These are phyloP conservation scores for Cotesia vestalis DNA, from an alignment of 1,140 invertebrate genomes.

Conservation along the genomic window DNA sequence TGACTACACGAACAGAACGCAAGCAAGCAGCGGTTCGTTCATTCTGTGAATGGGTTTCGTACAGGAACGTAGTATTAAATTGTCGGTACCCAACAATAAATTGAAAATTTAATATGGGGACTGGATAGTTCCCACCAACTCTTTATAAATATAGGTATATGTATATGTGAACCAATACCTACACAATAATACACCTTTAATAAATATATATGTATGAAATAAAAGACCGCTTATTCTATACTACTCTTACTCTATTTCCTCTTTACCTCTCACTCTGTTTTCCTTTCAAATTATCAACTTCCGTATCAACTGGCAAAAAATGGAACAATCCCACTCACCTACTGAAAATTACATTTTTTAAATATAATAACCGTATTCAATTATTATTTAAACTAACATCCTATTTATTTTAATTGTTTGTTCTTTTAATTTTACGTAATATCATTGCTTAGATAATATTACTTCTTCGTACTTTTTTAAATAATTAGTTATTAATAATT, in stretches of 20 bases:
- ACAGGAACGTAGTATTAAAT: conserved; percentile 47
- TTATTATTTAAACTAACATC: not conserved
- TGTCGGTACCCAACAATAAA: too few relatives aligned
- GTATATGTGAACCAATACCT: too few relatives aligned
- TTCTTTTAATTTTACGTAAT: too few relatives aligned
- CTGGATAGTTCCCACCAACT: too few relatives aligned
- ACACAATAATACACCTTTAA: too few relatives aligned
- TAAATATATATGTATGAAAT: too few relatives aligned
- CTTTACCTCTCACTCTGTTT: conserved; percentile 1
- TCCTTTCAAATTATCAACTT: not conserved
- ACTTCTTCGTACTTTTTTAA: too few relatives aligned
- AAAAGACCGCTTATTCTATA: too few relatives aligned
- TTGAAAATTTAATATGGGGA: too few relatives aligned
- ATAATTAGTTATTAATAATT: too few relatives aligned
- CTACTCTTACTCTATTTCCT: conserved; percentile 8
- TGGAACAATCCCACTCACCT: not conserved
- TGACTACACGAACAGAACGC: conserved; percentile 61
- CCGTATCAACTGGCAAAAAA: not conserved
- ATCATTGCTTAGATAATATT: too few relatives aligned
- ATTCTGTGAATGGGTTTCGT: conserved; percentile 62
- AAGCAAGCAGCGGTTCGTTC: conserved; percentile 52
- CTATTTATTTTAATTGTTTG: too few relatives aligned
- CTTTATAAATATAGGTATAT: conserved; percentile 1
- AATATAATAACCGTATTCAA: not conserved
- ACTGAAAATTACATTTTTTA: not conserved